phyloP scores from a whole-genome alignment of 2,888 invertebrate genomes.

The Didymodactylos carnosus region DNA sequence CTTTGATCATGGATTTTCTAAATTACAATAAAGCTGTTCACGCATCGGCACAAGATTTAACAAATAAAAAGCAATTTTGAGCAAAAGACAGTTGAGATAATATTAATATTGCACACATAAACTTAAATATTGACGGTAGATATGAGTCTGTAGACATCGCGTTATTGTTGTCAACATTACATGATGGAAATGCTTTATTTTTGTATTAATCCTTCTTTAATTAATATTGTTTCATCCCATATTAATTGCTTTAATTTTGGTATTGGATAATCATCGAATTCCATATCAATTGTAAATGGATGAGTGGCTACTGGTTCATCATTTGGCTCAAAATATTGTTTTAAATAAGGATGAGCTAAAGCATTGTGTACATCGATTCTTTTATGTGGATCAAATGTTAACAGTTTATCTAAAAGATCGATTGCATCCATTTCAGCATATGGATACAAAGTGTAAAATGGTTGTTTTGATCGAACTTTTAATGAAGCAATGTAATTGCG shows the following conservation, averaged over 20 bases:
- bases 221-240: constrained; percentile 60
- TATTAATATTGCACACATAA: too few species aligned
- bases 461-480: constrained; percentile 86
- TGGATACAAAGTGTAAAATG: constrained; percentile 78
- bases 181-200: too few species aligned
- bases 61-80: too few species aligned
- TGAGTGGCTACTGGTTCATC: constrained; percentile 98
- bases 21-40: too few species aligned
- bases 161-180: too few species aligned
- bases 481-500: constrained; percentile 86
- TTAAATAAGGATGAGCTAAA: constrained; percentile 88
- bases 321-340: constrained; percentile 97
- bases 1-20: too few species aligned
- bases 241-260: constrained; percentile 84
- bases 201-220: too few species aligned
- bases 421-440: constrained; percentile 55
- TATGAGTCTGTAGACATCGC: too few species aligned
- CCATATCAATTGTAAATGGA: constrained; percentile 93
- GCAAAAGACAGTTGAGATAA: too few species aligned
- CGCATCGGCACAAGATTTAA: too few species aligned
- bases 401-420: constrained; percentile 88
- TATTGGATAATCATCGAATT: constrained; percentile 91
- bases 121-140: too few species aligned
- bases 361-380: constrained; percentile 91
- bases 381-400: constrained; percentile 91